These are phyloP conservation scores for Dryas iulia DNA, from an alignment of 1,140 invertebrate genomes.

Conservation along the genomic window DNA sequence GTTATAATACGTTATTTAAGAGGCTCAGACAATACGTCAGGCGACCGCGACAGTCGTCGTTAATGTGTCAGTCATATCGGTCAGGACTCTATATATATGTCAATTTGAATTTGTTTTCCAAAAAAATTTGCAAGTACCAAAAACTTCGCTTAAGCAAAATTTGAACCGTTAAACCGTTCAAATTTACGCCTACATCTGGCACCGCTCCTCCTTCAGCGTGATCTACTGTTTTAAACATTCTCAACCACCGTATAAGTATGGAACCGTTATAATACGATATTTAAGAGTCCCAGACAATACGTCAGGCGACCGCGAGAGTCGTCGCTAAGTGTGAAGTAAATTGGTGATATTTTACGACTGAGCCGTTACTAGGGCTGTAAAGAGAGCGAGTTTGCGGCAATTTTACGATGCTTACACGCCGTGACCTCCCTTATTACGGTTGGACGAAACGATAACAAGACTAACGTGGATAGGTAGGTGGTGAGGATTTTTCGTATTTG, in stretches of 20 bases:
- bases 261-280: slow-evolving; percentile 25
- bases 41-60: slow-evolving; percentile 37
- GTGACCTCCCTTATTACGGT: slow-evolving; percentile 62
- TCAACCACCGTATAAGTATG: background rate
- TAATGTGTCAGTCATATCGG: slow-evolving; percentile 7
- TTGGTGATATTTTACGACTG: slow-evolving; percentile 70
- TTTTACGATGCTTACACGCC: slow-evolving; percentile 62
- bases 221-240: background rate
- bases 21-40: slow-evolving; percentile 41
- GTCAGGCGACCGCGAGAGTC: slow-evolving; percentile 39
- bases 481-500: slow-evolving; percentile 27
- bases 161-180: no score
- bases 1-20: slow-evolving; percentile 29
- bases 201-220: background rate
- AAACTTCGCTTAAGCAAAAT: background rate
- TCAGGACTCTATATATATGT: no score
- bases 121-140: background rate
- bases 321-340: slow-evolving; percentile 65
- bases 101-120: background rate
- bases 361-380: slow-evolving; percentile 60
- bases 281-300: slow-evolving; percentile 36
- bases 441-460: slow-evolving; percentile 44
- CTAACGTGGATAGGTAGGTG: slow-evolving; percentile 34
- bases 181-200: background rate
- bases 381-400: slow-evolving; percentile 53